Evolutionary conservation across 30 jellyfish, hydroid and myxozoan genomes (phyloP), one percentile per base, ranked within the genome.

Genomic region (Catostylus mosaicus): DNA sequence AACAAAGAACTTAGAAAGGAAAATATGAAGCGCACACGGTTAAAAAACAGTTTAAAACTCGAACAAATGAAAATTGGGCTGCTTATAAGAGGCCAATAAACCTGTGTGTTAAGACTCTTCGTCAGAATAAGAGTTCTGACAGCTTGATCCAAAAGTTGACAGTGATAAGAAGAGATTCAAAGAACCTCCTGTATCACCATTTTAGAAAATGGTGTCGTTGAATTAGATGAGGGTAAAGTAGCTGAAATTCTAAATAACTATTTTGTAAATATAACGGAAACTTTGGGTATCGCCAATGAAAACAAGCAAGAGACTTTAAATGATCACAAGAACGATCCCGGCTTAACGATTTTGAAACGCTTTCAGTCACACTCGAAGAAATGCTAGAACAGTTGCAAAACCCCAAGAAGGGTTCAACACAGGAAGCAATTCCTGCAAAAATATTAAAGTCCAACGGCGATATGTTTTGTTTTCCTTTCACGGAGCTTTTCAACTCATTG

Each of bases 381-480:
- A 7, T 5, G 11, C 54, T 5, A 5, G 14, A 40, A 40, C 54
- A 5, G 7, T 14, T 40, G 11, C 54, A 5, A 5, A 7, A 40
- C 11, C 11, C 7, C 11, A 14, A 40, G 7, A 7, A 40, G 11
- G 14, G 54, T 40, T 40, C 40, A 14, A 35, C 37, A 3, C 30
- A 26, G 22, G 82, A 69, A 52, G 67, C 67, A 52, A 52, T 10
- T 20, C 67, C 67, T 52, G 67, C 26, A 52, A 26, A 52, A 52
- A 40, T 40, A 40, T 7, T 40, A 40, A 40, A 40, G 54, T 40
- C 54, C 54, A 40, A 40, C 54, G 54, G 11, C 7, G 54, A 40
- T 40, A 7, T 40, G 54, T 40, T 40, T 40, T 40, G 54, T 40
- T 40, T 40, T 40, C 54, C 54, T 40, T 14, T 40, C 54, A 40